Base-by-base conservation (phyloP, 2,888 invertebrate genomes). In the Phasia obesa region DNA sequence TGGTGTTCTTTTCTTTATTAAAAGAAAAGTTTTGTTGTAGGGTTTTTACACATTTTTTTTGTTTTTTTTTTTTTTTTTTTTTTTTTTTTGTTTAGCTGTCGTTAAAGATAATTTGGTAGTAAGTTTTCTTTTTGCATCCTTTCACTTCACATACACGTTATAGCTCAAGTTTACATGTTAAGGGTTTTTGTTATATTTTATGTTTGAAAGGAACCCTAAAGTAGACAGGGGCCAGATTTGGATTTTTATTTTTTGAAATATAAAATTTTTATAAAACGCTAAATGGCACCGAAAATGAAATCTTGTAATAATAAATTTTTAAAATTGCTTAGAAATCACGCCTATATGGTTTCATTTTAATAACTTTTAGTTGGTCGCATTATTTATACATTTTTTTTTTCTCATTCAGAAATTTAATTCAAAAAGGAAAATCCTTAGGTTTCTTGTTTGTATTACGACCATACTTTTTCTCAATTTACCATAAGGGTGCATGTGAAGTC, bases 161-260 rank as follows among this genome's bases (percentile, higher is more conserved):
- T 71, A 85, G 64, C 73, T 76, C 77, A 81, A 76, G 51, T 59
- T 55, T 76, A 42, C 78, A 78, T 83, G 82, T 74, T 77, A 19
- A 38, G 60, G 65, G 51, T 57, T 71, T 53, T 53, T 11, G 51
- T 59, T 51, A 9, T 49, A 42, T 59, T 59, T 49, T 42, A 9
- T 31, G 55, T 74, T 64, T 55, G 2, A 55, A 35, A 47, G 9
- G 17, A 65, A 23, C 21, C 47, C 31, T 64, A 55, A 57, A 35
- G 59, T 59, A 44, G 31, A 51, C 53, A 47, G 35, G 25, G 42
- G 11, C 51, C 4, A 59, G 42, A 21, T 75, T 47, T 38, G 51
- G 9, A 4, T 47, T 21, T 53, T 62, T 27, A 27, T 19, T 15
- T 31, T 6, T 17, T 19, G 0, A 17, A 1, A 17, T 13, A 19